A percentile compares a stretch with the other conserved stretches of the same genome.
Conservation (phyloP, 2,797 vertebrate genomes). For the Tympanoctomys barrerae region DNA sequence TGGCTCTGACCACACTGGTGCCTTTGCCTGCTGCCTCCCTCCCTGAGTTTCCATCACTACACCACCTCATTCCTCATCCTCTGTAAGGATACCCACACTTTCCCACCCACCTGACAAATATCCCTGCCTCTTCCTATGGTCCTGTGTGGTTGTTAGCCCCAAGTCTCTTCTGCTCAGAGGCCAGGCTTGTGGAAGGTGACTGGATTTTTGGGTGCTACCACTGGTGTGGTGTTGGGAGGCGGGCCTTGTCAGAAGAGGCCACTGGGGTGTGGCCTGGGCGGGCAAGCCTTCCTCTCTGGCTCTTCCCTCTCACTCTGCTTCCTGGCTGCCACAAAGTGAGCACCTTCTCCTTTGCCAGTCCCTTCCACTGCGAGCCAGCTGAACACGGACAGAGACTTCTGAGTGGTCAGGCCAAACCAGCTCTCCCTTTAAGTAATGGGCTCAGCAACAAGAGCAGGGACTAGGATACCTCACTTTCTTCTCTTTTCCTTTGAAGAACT, state of each 20-base stretch:
- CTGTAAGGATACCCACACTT: fast-evolving
- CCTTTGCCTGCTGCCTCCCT: neutral
- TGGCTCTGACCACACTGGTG: neutral
- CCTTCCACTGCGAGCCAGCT: neutral
- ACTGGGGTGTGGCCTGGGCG: neutral
- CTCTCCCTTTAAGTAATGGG: neutral
- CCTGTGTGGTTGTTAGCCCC: neutral
- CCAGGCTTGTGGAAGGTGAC: neutral
- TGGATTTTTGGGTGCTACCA: neutral
- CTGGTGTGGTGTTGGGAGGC: neutral
- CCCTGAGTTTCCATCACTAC: too few species aligned
- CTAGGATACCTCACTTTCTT: neutral
- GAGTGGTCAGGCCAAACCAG: neutral
- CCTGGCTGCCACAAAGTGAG: neutral
- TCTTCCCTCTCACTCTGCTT: neutral
- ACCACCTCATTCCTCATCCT: neutral
- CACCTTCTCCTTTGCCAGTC: too few species aligned
- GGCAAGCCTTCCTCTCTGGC: neutral
- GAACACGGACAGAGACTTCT: neutral
- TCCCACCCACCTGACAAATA: neutral
- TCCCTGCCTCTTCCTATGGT: neutral
- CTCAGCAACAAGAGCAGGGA: neutral
- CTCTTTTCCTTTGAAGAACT: neutral
- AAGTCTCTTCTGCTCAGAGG: neutral
- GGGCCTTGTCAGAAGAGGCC: neutral